Percentiles rank a stretch among this genome's conserved stretches.
Conservation (phyloP, 2,797 vertebrate species). For the Mycteria americana region DNA sequence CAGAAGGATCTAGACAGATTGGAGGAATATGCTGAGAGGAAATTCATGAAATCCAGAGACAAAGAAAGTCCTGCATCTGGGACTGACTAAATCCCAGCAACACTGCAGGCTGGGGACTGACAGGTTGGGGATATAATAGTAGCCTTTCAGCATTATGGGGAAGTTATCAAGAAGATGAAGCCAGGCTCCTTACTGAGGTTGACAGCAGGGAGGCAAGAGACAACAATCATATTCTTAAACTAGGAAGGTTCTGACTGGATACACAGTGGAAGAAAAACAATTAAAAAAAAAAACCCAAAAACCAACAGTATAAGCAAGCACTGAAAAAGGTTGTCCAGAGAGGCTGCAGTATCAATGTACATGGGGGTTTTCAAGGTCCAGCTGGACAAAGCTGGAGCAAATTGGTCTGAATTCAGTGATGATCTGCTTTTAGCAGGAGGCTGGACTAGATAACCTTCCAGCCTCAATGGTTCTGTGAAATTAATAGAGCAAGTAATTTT, state of each 20-base stretch:
- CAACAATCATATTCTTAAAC: neutral
- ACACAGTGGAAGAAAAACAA: neutral
- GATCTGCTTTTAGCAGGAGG: neutral
- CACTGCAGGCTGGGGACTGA: neutral
- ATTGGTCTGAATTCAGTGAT: neutral
- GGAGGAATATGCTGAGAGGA: neutral
- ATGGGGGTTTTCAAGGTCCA: neutral
- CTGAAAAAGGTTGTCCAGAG: neutral
- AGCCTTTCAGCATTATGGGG: neutral
- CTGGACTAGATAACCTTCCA: neutral
- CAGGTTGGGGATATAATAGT: fast-evolving
- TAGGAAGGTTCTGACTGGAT: neutral
- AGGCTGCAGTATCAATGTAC: neutral
- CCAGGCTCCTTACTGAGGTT: neutral
- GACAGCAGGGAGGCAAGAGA: neutral
- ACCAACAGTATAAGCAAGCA: neutral
- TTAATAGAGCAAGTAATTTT: neutral
- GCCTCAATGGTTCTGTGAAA: neutral
- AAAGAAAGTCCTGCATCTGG: neutral
- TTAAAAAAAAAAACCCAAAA: neutral
- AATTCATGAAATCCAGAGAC: neutral
- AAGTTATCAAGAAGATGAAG: neutral
- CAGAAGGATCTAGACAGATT: neutral
- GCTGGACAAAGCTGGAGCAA: neutral
- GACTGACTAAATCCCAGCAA: neutral